phyloP scores from a whole-genome alignment of 1,140 invertebrate species.

The Ylistrum balloti region DNA sequence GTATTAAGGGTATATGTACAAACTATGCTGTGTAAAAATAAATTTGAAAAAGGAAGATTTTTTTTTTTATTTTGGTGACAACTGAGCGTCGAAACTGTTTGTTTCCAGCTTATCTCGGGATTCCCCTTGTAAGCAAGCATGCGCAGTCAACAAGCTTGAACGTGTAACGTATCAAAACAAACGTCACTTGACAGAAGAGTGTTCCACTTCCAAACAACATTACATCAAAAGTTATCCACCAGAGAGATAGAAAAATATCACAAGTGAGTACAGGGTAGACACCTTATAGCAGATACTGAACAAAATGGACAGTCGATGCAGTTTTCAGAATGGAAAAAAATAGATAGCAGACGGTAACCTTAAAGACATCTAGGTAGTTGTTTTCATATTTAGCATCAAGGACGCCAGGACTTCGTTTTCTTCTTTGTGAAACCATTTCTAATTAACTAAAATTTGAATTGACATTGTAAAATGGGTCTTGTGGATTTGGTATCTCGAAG shows the following conservation, averaged over 20 bases:
- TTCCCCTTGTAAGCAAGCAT: not conserved
- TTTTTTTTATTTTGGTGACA: too few relatives aligned
- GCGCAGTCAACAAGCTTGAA: not conserved
- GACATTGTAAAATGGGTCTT: not conserved
- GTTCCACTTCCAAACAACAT: not conserved
- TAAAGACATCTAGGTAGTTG: not conserved
- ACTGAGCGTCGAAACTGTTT: too few relatives aligned
- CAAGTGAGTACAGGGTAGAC: not conserved
- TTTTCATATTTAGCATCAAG: not conserved
- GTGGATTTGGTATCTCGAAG: not conserved
- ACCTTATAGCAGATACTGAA: not conserved
- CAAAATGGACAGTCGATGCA: not conserved
- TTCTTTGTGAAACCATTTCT: not conserved
- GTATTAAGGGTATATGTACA: too few relatives aligned
- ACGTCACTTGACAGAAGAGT: not conserved
- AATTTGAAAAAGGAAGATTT: too few relatives aligned
- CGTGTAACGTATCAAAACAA: constrained; percentile 34
- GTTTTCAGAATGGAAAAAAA: not conserved
- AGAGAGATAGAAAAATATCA: not conserved
- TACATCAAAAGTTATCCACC: not conserved
- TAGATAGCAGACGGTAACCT: not conserved
- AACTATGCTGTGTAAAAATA: too few relatives aligned
- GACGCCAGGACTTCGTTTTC: not conserved
- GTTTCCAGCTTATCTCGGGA: not conserved
- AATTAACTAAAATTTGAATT: not conserved